A percentile compares a stretch with the other conserved stretches of the same genome.
These are phyloP conservation scores for Erynnis tages DNA, from an alignment of 2,888 invertebrate genomes.

Conservation along the genomic window DNA sequence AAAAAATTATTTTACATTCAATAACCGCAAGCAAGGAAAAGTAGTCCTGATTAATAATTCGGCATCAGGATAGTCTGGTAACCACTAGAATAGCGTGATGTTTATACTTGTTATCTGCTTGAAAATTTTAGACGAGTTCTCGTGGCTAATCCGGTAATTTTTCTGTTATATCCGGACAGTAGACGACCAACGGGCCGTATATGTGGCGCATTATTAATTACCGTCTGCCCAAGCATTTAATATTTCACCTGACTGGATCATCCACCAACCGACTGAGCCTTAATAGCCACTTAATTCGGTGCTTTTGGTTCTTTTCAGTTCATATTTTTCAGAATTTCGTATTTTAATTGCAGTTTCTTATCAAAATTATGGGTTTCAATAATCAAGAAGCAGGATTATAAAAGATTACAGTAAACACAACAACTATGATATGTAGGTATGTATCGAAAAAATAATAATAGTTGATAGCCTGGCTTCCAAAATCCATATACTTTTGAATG, in stretches of 20 bases:
- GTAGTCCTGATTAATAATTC: slow-evolving; percentile 1
- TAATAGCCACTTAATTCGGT: slow-evolving; percentile 70
- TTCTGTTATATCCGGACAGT: slow-evolving; percentile 67
- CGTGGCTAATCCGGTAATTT: slow-evolving; percentile 69
- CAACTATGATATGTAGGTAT: too few relatives aligned
- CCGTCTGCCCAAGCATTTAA: slow-evolving; percentile 69
- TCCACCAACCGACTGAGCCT: slow-evolving; percentile 59
- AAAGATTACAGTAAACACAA: too few relatives aligned
- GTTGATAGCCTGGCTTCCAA: too few relatives aligned
- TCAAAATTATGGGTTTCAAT: too few relatives aligned
- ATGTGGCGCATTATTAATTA: slow-evolving; percentile 74
- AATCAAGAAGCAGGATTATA: too few relatives aligned
- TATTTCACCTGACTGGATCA: slow-evolving; percentile 72
- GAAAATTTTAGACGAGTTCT: slow-evolving; percentile 37
- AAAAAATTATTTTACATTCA: background rate
- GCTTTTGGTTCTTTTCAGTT: slow-evolving; percentile 63
- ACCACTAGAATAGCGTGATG: slow-evolving; percentile 22
- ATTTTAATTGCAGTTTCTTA: slow-evolving; percentile 38
- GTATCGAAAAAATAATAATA: too few relatives aligned
- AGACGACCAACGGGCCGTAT: slow-evolving; percentile 49
- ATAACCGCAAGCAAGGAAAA: background rate
- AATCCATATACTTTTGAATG: too few relatives aligned
- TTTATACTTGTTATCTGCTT: slow-evolving; percentile 15
- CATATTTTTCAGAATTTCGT: slow-evolving; percentile 50
- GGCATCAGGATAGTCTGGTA: background rate